phyloP scores from a whole-genome alignment of 1,140 invertebrate genomes.

The Nymphalis io region DNA sequence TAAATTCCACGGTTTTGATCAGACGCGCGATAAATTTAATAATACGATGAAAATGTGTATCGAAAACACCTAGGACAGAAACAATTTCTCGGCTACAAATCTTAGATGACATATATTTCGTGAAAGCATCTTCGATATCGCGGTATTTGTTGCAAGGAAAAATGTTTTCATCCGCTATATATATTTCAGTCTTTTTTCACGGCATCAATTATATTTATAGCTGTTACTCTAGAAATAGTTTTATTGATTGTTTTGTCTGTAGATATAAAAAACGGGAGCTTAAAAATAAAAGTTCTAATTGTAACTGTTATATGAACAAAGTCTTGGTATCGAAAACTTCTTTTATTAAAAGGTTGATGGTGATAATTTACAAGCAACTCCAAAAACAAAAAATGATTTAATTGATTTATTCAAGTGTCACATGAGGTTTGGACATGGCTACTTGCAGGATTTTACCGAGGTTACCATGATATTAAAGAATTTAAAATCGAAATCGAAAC shows the following conservation, averaged over 20 bases:
- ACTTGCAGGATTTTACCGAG: no score
- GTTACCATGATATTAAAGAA: no score
- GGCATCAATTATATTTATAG: slow-evolving; percentile 10
- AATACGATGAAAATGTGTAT: slow-evolving; percentile 49
- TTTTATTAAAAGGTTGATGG: no score
- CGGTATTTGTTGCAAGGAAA: slow-evolving; percentile 53
- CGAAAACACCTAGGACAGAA: slow-evolving; percentile 52
- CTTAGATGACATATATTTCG: slow-evolving; percentile 58
- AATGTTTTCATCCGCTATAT: slow-evolving; percentile 46
- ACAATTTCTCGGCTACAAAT: slow-evolving; percentile 68
- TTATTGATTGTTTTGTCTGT: not conserved
- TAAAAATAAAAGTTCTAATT: not conserved
- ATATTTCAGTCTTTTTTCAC: not conserved
- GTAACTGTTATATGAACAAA: not conserved
- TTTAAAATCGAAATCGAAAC: no score
- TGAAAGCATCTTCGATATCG: slow-evolving; percentile 53
- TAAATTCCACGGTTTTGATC: slow-evolving; percentile 42
- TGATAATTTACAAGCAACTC: no score
- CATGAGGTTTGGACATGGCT: no score
- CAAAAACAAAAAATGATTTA: no score
- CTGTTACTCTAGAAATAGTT: not conserved
- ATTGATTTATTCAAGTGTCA: no score
- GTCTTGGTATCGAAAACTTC: no score
- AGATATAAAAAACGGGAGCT: not conserved
- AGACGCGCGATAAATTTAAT: slow-evolving; percentile 59